Evolutionary conservation across 2,888 invertebrate genomes (phyloP), one percentile per base, ranked within the genome.

Genomic region (Volucella inanis): DNA sequence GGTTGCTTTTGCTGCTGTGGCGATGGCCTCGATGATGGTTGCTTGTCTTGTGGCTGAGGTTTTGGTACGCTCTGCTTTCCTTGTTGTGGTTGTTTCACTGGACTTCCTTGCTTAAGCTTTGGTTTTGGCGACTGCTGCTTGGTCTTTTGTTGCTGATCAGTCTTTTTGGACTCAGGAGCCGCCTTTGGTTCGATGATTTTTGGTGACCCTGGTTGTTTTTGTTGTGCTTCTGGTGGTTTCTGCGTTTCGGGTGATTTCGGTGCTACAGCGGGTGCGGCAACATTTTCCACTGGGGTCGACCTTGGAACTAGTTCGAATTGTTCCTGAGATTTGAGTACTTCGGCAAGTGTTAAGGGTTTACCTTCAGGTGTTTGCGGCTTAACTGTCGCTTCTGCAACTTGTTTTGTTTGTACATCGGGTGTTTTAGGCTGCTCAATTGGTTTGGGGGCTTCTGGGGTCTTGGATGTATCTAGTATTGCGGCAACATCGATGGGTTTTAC

Each of bases 401-500:
- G 14, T 81, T 87, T 87, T 8, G 59, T 12, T 54, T 81, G 85
- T 8, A 49, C 64, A 74, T 64, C 50, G 11, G 86, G 62, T 67
- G 77, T 47, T 6, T 97, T 90, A 98, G 94, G 89, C 97, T 97
- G 91, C 98, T 98, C n/a, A 97, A 96, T 91, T 97, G 98, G 90
- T 96, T 97, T 90, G 98, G 94, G 88, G 97, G 97, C 90, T 98
- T 98, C 11, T 97, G 96, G 22, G 98, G 92, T 98, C 98, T 92
- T 96, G 97, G 89, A 98, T 93, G 90, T 89, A 98, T 94, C 97
- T 98, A 97, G 92, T 98, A 98, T 90, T 98, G 97, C 90, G 18
- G 15, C 67, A 38, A 18, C 39, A 31, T 78, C 77, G n/a, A n/a
- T 18, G n/a, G 77, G 49, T 55, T 54, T 67, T 8, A 45, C 10